Conservation (phyloP, 2,797 vertebrate species). For the Clarias fuscus region DNA sequence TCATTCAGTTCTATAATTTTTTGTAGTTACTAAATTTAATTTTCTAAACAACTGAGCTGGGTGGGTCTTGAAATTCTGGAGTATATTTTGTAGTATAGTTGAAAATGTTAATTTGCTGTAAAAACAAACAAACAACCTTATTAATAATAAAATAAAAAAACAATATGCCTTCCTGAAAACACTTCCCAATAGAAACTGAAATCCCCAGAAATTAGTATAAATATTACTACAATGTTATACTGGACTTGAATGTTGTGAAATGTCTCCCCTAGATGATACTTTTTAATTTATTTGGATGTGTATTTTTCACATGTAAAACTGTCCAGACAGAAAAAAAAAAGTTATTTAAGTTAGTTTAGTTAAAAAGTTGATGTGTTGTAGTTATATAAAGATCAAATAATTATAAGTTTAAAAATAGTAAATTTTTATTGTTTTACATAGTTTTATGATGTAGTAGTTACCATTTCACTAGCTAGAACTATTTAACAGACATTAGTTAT, state of each 20-base stretch:
- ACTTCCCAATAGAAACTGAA: not conserved
- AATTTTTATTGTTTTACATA: not conserved
- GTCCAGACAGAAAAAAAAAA: no score
- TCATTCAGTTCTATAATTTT: not conserved
- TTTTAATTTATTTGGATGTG: not conserved
- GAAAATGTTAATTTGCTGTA: not conserved
- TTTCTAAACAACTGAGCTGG: not conserved
- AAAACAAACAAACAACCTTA: not conserved
- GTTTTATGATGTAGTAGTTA: not conserved
- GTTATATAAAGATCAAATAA: not conserved
- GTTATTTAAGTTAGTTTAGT: no score
- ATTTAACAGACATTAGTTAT: not conserved
- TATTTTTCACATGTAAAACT: not conserved
- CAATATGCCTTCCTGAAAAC: not conserved
- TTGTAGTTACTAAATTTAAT: not conserved
- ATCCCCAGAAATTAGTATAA: not conserved
- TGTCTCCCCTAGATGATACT: not conserved
- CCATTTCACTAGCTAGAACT: not conserved
- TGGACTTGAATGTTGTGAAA: not conserved
- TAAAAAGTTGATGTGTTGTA: not conserved
- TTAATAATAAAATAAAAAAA: no score
- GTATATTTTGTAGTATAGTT: not conserved
- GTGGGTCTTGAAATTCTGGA: constrained; percentile 26
- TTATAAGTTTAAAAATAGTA: not conserved
- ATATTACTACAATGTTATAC: not conserved